phyloP scores from a whole-genome alignment of 1,140 invertebrate genomes.

The Oncopeltus fasciatus region DNA sequence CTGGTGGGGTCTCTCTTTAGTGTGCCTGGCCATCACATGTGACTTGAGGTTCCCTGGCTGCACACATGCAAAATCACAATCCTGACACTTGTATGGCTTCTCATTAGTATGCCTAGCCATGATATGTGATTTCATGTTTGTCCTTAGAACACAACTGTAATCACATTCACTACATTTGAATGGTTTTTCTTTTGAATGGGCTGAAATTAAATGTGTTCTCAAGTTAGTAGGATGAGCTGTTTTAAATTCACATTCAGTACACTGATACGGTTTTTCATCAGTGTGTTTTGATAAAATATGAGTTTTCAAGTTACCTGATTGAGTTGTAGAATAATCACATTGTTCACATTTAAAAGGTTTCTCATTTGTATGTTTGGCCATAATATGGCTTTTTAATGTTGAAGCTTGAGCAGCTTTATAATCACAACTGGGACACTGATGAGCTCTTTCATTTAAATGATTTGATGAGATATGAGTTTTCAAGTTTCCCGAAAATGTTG shows the following conservation, averaged over 20 bases:
- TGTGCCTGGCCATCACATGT: conserved; percentile 1
- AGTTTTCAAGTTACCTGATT: not conserved
- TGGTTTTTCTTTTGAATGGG: conserved; percentile 2
- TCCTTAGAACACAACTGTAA: not conserved
- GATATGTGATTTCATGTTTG: not conserved
- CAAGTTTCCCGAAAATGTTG: not conserved
- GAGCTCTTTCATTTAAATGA: not conserved
- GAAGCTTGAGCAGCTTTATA: not conserved
- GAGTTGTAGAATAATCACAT: conserved; percentile 1
- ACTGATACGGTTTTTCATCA: conserved; percentile 2
- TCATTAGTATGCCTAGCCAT: conserved; percentile 3
- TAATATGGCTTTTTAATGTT: not conserved
- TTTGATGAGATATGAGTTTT: not conserved
- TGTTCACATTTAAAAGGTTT: not conserved
- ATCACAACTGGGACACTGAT: not conserved
- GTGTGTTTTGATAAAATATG: conserved; percentile 2
- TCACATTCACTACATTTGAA: not conserved
- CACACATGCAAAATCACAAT: not conserved
- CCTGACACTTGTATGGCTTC: not conserved
- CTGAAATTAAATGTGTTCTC: not conserved
- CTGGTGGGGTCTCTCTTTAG: not conserved
- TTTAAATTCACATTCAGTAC: not conserved
- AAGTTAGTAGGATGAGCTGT: not conserved
- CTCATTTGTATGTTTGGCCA: conserved; percentile 3
- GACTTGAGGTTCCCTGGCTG: not conserved